Evolutionary conservation across 2,113 vertebrate genomes (phyloP), one percentile per base, ranked within the genome.

Genomic region (Vicugna pacos): DNA sequence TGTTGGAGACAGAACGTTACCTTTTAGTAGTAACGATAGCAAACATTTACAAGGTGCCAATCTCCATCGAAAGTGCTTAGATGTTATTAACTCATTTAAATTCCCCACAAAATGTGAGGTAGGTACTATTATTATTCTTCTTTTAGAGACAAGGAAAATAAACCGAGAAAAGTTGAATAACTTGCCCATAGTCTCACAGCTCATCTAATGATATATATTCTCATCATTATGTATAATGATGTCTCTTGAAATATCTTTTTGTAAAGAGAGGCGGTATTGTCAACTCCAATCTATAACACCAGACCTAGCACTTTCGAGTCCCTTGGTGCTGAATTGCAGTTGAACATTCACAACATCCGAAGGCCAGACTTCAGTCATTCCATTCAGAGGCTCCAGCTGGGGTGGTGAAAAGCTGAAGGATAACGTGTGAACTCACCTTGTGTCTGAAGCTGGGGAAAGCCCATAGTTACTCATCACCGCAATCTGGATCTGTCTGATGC

Each of bases 401-500:
- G 46, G 56, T n/a, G 26, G 48, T 69, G 24, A 76, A 46, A 87
- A 35, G 38, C 46, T 35, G 2, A 84, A 58, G n/a, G 60, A 73
- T 65, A 72, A 65, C 70, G 16, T 35, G 22, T 93, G 94, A 86
- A 32, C 56, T 84, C 72, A 91, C 58, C 62, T n/a, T 58, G n/a
- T 50, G 84, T 96, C 94, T 96, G 72, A 84, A 85, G 77, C 46
- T 56, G 24, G 88, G 86, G 62, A 93, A 83, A 94, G 48, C 30
- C 93, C 89, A 54, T 2, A 38, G 38, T 79, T 70, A 96, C 89
- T 97, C 97, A 94, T 79, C 11, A 81, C 94, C 93, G 32, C 93
- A 85, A 92, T 35, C 76, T n/a, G 24, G 30, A 52, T 67, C 54
- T 95, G 88, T 96, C 95, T 98, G 89, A 24, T 42, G 77, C 86